These are phyloP conservation scores for Acanthurus lineatus DNA, from an alignment of 2,797 vertebrate genomes.

Conservation along the genomic window DNA sequence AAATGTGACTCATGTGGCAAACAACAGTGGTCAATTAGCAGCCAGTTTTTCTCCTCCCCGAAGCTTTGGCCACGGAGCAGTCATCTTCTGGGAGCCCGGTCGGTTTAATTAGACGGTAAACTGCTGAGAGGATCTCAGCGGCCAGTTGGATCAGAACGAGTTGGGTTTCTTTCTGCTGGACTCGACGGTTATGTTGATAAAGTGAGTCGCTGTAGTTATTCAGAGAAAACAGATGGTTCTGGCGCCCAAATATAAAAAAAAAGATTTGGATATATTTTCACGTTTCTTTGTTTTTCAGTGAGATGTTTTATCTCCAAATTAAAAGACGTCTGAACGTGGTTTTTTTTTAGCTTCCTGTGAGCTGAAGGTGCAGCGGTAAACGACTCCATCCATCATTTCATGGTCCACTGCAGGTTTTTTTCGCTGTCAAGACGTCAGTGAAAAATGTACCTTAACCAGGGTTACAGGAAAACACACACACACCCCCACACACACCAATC, in stretches of 20 bases:
- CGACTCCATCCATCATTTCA: background rate
- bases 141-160: background rate
- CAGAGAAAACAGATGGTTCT: no score
- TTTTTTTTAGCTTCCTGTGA: background rate
- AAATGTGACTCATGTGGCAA: background rate
- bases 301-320: background rate
- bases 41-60: background rate
- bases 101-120: background rate
- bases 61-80: background rate
- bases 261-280: background rate
- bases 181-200: background rate
- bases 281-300: background rate
- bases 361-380: background rate
- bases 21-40: background rate
- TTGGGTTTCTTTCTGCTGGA: background rate
- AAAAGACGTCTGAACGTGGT: background rate
- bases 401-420: background rate
- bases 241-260: no score
- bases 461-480: background rate
- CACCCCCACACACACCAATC: background rate
- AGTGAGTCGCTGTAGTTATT: background rate
- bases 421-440: background rate
- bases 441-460: background rate
- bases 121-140: no score
- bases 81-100: background rate